phyloP scores from a whole-genome alignment of 2,113 vertebrate species.

The Gymnorhina tibicen region DNA sequence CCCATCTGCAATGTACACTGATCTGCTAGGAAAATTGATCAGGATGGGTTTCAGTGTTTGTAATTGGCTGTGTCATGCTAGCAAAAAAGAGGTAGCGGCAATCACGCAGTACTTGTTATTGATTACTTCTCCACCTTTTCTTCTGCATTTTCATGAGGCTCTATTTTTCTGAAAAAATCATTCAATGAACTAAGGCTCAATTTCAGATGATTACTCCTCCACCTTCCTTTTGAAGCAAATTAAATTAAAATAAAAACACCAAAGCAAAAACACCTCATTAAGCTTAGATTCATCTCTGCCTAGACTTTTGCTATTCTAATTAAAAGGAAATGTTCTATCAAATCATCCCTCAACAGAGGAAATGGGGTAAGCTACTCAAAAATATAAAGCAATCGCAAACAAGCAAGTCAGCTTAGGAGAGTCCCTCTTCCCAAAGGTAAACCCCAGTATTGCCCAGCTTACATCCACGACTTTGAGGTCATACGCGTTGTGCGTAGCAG shows the following conservation, averaged over 20 bases:
- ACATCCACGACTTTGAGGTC: slow-evolving; percentile 93
- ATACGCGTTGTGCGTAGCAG: slow-evolving; percentile 93
- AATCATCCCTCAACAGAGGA: background rate
- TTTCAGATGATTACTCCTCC: background rate
- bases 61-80: background rate
- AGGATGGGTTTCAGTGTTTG: background rate
- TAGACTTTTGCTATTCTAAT: background rate
- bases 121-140: background rate
- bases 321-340: background rate
- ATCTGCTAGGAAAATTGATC: background rate
- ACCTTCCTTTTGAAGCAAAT: background rate
- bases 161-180: background rate
- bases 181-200: background rate
- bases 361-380: background rate
- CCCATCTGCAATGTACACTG: background rate
- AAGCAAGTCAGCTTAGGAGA: background rate
- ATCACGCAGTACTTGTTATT: background rate
- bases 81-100: background rate
- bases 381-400: background rate
- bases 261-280: background rate
- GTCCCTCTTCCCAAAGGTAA: background rate
- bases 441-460: slow-evolving; percentile 33
- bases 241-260: background rate
- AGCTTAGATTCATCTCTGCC: background rate
- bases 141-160: background rate